Evolutionary conservation across 2,797 vertebrate species (phyloP), one percentile per base, ranked within the genome.

Genomic region (Leptatherina wallacei): DNA sequence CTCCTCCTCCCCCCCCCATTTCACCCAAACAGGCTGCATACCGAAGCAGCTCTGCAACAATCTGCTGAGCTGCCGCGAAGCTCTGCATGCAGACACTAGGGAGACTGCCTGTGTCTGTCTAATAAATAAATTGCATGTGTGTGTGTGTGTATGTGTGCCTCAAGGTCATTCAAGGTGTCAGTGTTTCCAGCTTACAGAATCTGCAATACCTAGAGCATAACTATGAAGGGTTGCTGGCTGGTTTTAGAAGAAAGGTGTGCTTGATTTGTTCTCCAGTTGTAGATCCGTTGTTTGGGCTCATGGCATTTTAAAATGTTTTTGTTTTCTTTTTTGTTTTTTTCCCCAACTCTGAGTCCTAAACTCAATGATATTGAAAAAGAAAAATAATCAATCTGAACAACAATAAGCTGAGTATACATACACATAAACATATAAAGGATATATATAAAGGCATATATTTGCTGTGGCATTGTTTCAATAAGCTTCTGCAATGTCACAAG

Each of bases 1-100:
- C 36, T 33, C 68, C 64, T 20, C 73, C 68, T 3, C 65, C 44
- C 54, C 65, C 44, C 54, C 42, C 14, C 33, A 0, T 12, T 68
- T 54, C 79, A 83, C 67, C 78, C 79, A 80, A 78, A 89, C 77
- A 60, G 2, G 60, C 85, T 88, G 86, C 89, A 88, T 86, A 81
- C 58, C 58, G 79, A 80, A 87, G 82, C 80, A 82, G 76, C 87
- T 76, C 75, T 63, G 71, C 79, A 54, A 65, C 83, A 83, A 70
- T 82, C 79, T 87, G 83, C 80, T 76, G 89, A 86, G 81, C 81
- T 81, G 77, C 81, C 82, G 80, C 44, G 38, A 69, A 72, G 71
- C 77, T 60, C 69, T 61, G 63, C 71, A 72, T 80, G 76, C 68
- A 62, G 63, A 79, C 78, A 42, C 81, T 36, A 47, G 55, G 73